Evolutionary conservation across 1,140 invertebrate genomes (phyloP).

Genomic region (Lasioglossum albipes): DNA sequence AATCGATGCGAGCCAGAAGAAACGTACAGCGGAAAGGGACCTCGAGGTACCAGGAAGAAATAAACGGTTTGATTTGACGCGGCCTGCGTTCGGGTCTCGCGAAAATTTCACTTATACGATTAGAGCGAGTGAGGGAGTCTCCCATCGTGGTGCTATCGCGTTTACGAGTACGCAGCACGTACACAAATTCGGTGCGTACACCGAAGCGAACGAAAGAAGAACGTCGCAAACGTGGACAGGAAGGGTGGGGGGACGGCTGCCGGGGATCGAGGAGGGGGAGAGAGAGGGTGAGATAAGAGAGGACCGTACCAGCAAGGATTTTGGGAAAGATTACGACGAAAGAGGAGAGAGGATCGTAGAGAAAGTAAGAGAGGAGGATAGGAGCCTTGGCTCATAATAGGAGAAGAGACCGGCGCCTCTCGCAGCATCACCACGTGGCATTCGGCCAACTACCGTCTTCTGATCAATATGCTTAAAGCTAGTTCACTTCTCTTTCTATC

Average conservation of each 20-base stretch:
- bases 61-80: background rate
- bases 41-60: background rate
- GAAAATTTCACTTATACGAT: constrained; percentile 29
- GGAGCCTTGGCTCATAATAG: constrained; percentile 79
- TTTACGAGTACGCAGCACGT: too few relatives aligned
- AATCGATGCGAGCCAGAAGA: constrained; percentile 13
- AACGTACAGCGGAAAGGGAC: constrained; percentile 5
- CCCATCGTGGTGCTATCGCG: too few relatives aligned
- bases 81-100: background rate
- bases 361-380: constrained; percentile 75
- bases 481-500: constrained; percentile 63
- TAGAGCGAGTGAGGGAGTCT: background rate
- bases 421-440: constrained; percentile 80
- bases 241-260: too few relatives aligned
- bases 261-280: background rate
- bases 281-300: constrained; percentile 1
- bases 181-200: too few relatives aligned
- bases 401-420: constrained; percentile 77
- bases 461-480: constrained; percentile 81
- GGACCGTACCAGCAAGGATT: background rate
- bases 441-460: constrained; percentile 79
- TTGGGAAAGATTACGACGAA: constrained; percentile 31
- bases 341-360: constrained; percentile 54
- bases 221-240: too few relatives aligned
- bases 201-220: too few relatives aligned